Percentiles rank a stretch among this genome's conserved stretches.
These are phyloP conservation scores for Parascotia fuliginaria DNA, from an alignment of 2,888 invertebrate species.

Conservation along the genomic window DNA sequence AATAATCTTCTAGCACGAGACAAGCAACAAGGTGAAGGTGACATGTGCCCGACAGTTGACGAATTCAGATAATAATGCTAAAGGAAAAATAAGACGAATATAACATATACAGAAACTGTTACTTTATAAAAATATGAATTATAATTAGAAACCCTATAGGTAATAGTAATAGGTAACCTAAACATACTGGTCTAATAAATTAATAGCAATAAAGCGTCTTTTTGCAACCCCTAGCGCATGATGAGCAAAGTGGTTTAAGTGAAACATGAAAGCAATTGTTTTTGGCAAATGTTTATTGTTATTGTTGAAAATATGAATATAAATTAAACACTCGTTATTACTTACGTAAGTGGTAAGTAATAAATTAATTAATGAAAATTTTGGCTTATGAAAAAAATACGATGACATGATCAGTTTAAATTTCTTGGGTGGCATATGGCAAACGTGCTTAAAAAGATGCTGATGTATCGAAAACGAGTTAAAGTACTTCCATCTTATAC, in stretches of 20 bases:
- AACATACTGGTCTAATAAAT: too few relatives aligned
- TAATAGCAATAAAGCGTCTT: too few relatives aligned
- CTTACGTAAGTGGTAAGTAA: conserved; percentile 16
- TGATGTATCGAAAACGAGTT: conserved; percentile 29
- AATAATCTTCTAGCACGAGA: too few relatives aligned
- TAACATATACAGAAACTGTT: too few relatives aligned
- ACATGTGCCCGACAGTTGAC: too few relatives aligned
- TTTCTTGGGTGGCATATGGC: conserved; percentile 57
- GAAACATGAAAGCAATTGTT: conserved; percentile 39
- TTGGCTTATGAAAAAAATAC: conserved; percentile 19
- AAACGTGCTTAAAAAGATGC: conserved; percentile 42
- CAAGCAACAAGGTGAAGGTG: too few relatives aligned
- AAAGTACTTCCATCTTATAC: conserved; percentile 17
- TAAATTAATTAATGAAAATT: conserved; percentile 17
- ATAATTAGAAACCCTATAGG: too few relatives aligned
- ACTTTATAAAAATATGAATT: too few relatives aligned
- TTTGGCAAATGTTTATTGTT: conserved; percentile 37
- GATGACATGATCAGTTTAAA: conserved; percentile 43
- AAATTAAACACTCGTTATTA: conserved; percentile 2
- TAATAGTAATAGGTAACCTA: too few relatives aligned
- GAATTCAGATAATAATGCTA: too few relatives aligned
- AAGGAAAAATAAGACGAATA: too few relatives aligned
- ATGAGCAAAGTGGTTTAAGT: conserved; percentile 37
- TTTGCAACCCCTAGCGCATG: conserved; percentile 40
- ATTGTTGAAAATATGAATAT: conserved; percentile 22